These are phyloP conservation scores for Menidia beryllina DNA, from an alignment of 2,113 vertebrate species.

Conservation along the genomic window DNA sequence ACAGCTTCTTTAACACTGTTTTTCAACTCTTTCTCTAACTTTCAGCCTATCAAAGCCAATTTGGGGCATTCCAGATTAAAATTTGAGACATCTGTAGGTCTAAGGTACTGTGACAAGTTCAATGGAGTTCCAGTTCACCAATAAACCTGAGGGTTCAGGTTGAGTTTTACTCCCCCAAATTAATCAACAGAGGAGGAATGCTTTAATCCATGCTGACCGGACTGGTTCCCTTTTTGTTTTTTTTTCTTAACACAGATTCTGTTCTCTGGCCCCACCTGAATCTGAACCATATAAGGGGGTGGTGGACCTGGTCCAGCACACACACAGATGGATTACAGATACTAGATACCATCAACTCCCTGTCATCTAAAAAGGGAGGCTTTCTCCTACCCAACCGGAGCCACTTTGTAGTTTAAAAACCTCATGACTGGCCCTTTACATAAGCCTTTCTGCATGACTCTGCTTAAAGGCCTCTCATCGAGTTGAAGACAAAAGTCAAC, in stretches of 20 bases:
- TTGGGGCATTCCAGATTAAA: neutral
- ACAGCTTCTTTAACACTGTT: too few relatives aligned
- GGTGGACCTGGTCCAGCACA: neutral
- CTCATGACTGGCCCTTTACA: slow-evolving; percentile 48
- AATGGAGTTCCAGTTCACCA: neutral
- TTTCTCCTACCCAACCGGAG: neutral
- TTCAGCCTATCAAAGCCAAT: neutral
- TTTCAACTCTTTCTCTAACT: neutral
- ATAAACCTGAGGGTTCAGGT: neutral
- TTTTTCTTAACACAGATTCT: neutral
- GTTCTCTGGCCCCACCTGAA: neutral
- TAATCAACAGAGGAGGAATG: neutral
- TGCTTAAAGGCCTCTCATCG: slow-evolving; percentile 50
- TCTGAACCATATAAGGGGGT: too few relatives aligned
- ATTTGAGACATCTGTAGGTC: too few relatives aligned
- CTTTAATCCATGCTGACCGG: neutral
- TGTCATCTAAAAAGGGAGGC: neutral
- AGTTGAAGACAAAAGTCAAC: neutral
- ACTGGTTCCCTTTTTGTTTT: neutral
- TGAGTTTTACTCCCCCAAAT: neutral
- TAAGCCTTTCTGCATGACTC: slow-evolving; percentile 68
- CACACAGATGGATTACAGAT: neutral
- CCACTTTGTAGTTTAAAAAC: neutral
- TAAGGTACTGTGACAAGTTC: neutral
- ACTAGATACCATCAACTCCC: neutral